Conservation (phyloP, 2,888 invertebrate genomes). For the Eupithecia tripunctaria region DNA sequence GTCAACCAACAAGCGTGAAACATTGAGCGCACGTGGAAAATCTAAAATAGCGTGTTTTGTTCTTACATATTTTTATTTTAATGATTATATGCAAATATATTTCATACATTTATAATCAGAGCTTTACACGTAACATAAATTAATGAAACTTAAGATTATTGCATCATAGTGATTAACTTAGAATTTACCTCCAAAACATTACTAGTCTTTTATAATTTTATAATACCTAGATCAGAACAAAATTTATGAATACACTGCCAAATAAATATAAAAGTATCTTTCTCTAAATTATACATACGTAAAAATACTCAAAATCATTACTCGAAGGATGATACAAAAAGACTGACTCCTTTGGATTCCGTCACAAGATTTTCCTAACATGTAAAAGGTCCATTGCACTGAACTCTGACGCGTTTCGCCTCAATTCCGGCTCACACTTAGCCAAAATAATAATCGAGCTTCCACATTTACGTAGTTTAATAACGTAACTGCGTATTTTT, state of each 20-base stretch:
- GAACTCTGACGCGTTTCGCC: slow-evolving; percentile 54
- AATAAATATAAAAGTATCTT: background rate
- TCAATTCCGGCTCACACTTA: slow-evolving; percentile 40
- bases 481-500: slow-evolving; percentile 71
- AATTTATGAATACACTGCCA: background rate
- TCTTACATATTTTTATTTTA: slow-evolving; percentile 38
- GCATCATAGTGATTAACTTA: background rate
- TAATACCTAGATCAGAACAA: background rate
- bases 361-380: slow-evolving; percentile 5
- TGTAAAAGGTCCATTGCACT: slow-evolving; percentile 33
- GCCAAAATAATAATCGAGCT: slow-evolving; percentile 54
- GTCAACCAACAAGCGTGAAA: slow-evolving; percentile 25
- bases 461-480: slow-evolving; percentile 64
- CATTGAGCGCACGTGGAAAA: slow-evolving; percentile 15
- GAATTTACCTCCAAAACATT: background rate
- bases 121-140: background rate
- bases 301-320: background rate
- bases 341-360: background rate
- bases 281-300: background rate
- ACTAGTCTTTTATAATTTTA: background rate
- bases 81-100: slow-evolving; percentile 37
- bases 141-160: background rate
- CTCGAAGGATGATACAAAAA: background rate
- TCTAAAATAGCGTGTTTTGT: slow-evolving; percentile 13
- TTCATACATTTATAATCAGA: background rate